Base-by-base conservation (phyloP, 53 echinoderm and acorn worm species). In the Apostichopus leukothele region DNA sequence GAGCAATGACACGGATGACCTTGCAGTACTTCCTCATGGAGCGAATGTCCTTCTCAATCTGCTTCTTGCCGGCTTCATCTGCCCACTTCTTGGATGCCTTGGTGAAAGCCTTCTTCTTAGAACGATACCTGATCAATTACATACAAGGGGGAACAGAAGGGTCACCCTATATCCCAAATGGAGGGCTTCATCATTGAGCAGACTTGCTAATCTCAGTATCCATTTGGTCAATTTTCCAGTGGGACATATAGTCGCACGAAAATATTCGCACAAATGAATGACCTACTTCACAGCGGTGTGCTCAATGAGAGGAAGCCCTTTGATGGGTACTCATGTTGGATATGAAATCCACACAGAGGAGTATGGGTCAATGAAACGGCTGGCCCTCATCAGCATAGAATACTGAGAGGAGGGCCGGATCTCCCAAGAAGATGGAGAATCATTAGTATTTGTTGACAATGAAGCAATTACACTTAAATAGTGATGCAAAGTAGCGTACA, bases 21-120 rank as follows among this genome's bases (percentile, higher is more conserved):
- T 90, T 94, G 92, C 99, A 99, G 91, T 99, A 99, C 80, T 96
- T 99, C 96, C 96, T 99, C 96, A 99, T 89, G 55, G 91, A 75
- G 90, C 90, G 91, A 20, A 99, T 88, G 90, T 99, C 99, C 86
- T 94, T 96, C 88, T 96, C 99, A 52, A 99, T 99, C 88, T 90
- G 94, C 83, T 91, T 91, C 86, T 95, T 95, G 80, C 99, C 99
- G 53, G 89, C 89, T n/a, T 99, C 99, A 89, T 99, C 99, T 1
- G 96, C 99, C 99, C 99, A 99, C 92, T 99, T 99, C 96, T 99
- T 99, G 83, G 96, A 99, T 26, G 99, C 89, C 90, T 96, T 99
- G 91, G 96, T 99, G 90, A 99, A 99, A 53, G 99, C 99, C 99
- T 99, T 99, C 96, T 99, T 99, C 96, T 99, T 99, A 86, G 99